These are phyloP conservation scores for Drosophila gaucha DNA, from an alignment of 2,888 invertebrate species.

Conservation along the genomic window DNA sequence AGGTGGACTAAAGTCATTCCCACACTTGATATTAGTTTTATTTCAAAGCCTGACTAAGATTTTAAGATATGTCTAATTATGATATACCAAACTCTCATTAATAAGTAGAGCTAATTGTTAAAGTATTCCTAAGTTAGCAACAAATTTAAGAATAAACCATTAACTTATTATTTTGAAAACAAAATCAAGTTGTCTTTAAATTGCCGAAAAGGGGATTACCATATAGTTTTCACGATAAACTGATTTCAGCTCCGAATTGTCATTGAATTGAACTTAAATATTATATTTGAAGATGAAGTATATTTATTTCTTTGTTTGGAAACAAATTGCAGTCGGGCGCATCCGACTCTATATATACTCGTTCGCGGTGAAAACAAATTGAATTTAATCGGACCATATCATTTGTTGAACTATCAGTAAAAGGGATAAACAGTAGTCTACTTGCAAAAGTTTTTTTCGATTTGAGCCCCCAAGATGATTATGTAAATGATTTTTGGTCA, in stretches of 20 bases:
- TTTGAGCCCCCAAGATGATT: too few relatives aligned
- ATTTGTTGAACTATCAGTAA: too few relatives aligned
- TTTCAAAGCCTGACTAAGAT: conserved; percentile 16
- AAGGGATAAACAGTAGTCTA: too few relatives aligned
- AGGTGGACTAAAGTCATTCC: conserved; percentile 72
- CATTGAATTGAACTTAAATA: not conserved
- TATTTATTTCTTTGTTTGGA: conserved; percentile 5
- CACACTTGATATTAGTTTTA: not conserved
- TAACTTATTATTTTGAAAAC: conserved; percentile 41
- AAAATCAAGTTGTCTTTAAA: conserved; percentile 84
- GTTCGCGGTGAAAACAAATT: too few relatives aligned
- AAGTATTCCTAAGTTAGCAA: conserved; percentile 32
- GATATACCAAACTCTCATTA: not conserved
- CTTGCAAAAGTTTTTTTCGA: too few relatives aligned
- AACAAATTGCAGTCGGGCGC: too few relatives aligned
- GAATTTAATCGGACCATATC: too few relatives aligned
- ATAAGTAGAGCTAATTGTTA: conserved; percentile 15
- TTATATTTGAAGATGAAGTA: not conserved
- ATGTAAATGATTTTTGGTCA: too few relatives aligned
- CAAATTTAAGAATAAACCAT: conserved; percentile 28
- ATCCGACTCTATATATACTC: too few relatives aligned
- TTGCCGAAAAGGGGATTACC: not conserved
- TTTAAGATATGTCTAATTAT: conserved; percentile 1
- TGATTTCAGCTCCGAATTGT: not conserved
- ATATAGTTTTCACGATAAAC: too few relatives aligned